phyloP scores from a whole-genome alignment of 2,797 vertebrate genomes.

The Decapterus maruadsi region DNA sequence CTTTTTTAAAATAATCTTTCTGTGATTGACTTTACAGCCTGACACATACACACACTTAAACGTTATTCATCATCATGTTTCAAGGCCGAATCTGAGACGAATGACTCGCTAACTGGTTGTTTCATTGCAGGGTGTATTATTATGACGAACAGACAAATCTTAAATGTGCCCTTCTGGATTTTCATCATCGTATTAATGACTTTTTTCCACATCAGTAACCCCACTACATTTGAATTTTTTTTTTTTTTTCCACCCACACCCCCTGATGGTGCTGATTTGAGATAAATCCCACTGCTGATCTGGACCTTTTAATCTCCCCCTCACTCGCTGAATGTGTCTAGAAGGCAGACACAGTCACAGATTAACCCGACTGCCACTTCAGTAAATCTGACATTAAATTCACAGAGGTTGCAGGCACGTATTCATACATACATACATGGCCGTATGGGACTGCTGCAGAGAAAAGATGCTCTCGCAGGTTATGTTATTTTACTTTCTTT shows the following conservation, averaged over 20 bases:
- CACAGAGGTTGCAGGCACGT: constrained; percentile 1
- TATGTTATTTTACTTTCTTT: constrained; percentile 1
- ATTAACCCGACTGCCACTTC: constrained; percentile 22
- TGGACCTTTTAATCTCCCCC: constrained; percentile 22
- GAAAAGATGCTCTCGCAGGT: background rate
- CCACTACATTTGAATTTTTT: background rate
- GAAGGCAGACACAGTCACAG: constrained; percentile 1
- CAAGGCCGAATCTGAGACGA: constrained; percentile 7
- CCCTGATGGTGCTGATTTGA: constrained; percentile 19
- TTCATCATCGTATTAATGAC: background rate
- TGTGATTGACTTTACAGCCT: background rate
- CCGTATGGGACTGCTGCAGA: background rate
- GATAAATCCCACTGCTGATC: constrained; percentile 20
- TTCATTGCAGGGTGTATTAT: background rate
- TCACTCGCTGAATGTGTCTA: background rate
- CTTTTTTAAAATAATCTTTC: constrained; percentile 6
- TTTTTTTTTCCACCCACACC: background rate
- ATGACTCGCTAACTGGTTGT: background rate
- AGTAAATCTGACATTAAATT: constrained; percentile 17
- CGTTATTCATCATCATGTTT: background rate
- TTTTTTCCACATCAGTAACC: background rate
- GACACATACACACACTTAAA: constrained; percentile 4
- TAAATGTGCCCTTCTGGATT: constrained; percentile 8
- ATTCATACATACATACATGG: background rate
- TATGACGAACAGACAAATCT: background rate